Conservation (phyloP, 2,888 invertebrate genomes). For the Sipha maydis region DNA sequence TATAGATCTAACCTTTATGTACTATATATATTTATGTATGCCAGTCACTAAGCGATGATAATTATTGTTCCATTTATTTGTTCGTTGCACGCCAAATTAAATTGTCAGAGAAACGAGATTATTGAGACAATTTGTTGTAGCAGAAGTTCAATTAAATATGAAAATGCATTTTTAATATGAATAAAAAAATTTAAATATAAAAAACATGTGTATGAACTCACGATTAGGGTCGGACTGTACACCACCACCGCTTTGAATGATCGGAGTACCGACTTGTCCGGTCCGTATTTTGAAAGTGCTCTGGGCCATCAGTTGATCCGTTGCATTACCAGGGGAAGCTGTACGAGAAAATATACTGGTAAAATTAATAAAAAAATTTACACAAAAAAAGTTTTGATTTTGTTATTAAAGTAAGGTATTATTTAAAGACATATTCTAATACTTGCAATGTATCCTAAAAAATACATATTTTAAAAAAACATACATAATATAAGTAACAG, state of each 20-base stretch:
- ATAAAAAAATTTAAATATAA: background rate
- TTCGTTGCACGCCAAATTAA: background rate
- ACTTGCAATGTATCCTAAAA: too few species aligned
- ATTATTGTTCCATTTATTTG: background rate
- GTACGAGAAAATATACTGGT: background rate
- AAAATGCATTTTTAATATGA: background rate
- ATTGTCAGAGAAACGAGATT: background rate
- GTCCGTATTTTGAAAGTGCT: constrained; percentile 44
- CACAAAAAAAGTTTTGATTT: background rate
- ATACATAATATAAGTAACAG: background rate
- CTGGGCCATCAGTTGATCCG: constrained; percentile 32
- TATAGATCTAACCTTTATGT: background rate
- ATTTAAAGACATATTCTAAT: too few species aligned
- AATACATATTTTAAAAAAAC: background rate
- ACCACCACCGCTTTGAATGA: constrained; percentile 15
- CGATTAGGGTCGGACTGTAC: constrained; percentile 21
- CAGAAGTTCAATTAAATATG: background rate
- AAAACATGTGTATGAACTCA: constrained; percentile 11
- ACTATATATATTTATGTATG: background rate
- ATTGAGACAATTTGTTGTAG: background rate
- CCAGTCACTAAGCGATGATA: background rate
- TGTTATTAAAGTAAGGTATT: too few species aligned
- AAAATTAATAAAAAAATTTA: background rate
- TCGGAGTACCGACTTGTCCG: constrained; percentile 5
- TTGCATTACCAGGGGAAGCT: constrained; percentile 41